phyloP scores from a whole-genome alignment of 2,797 vertebrate species.

The Danionella dracula region DNA sequence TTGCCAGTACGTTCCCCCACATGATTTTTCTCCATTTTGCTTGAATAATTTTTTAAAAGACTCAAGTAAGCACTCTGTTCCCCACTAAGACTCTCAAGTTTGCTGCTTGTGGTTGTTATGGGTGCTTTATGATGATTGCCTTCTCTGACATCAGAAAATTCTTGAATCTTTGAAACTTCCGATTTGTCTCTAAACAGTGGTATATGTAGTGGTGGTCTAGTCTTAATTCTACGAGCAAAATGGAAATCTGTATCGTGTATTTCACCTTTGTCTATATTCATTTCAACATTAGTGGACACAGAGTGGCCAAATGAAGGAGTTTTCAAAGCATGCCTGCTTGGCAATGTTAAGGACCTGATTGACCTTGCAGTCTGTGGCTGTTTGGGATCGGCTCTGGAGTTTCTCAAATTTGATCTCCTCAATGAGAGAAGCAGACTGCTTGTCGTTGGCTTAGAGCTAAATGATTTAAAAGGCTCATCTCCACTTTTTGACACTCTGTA shows the following conservation, averaged over 20 bases:
- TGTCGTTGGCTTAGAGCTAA: conserved; percentile 64
- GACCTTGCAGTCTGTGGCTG: conserved; percentile 31
- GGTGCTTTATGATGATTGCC: neutral
- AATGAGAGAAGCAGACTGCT: conserved; percentile 68
- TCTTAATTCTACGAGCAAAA: conserved; percentile 3
- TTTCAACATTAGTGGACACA: neutral
- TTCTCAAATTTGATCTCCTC: conserved; percentile 56
- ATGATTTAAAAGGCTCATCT: conserved; percentile 38
- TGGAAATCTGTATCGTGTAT: neutral
- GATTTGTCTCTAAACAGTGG: conserved; percentile 15
- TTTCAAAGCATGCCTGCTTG: conserved; percentile 35
- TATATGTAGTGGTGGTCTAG: neutral
- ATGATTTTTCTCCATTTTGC: neutral
- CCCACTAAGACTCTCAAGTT: neutral
- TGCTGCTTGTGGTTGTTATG: neutral
- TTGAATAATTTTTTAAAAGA: conserved; percentile 3
- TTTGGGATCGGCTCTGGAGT: conserved; percentile 16
- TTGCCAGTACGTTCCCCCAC: neutral
- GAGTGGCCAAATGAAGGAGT: conserved; percentile 30
- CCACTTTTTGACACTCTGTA: conserved; percentile 45
- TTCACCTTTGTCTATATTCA: neutral
- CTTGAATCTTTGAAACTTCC: conserved; percentile 8
- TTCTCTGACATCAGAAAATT: neutral
- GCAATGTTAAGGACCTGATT: conserved; percentile 28
- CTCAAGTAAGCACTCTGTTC: neutral